phyloP scores from a whole-genome alignment of 2,797 vertebrate genomes.

The Rhincodon typus region DNA sequence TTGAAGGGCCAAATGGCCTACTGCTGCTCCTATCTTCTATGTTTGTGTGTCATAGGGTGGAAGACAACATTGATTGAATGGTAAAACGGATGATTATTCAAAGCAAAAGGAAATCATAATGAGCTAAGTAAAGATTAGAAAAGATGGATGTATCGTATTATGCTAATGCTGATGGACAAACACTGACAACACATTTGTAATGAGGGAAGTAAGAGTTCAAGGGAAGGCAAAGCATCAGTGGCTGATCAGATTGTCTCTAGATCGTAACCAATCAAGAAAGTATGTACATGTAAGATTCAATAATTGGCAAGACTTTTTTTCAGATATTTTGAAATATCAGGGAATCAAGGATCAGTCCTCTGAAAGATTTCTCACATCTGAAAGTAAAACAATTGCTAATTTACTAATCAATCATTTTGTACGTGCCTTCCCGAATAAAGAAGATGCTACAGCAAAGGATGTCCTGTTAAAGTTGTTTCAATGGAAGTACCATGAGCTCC shows the following conservation, averaged over 20 bases:
- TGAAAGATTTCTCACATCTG: background rate
- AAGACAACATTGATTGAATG: no score
- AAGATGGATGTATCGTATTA: no score
- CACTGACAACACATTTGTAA: background rate
- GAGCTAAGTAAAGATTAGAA: no score
- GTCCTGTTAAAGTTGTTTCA: background rate
- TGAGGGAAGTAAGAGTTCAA: background rate
- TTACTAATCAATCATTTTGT: background rate
- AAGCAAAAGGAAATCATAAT: no score
- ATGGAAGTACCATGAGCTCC: background rate
- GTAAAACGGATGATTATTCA: no score
- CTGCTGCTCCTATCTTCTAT: no score
- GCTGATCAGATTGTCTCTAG: no score
- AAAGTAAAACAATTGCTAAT: background rate
- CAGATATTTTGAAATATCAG: background rate
- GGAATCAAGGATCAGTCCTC: background rate
- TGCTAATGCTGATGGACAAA: no score
- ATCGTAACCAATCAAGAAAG: no score
- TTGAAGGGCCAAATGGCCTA: no score
- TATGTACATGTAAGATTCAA: background rate
- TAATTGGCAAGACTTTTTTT: background rate
- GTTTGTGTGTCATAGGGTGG: no score
- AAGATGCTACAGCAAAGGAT: background rate
- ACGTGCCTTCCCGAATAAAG: background rate
- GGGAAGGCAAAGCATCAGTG: background rate